Percentiles rank a stretch among this genome's conserved stretches.
These are phyloP conservation scores for Parasteatoda lunata DNA, from an alignment of 2,888 invertebrate species.

Conservation along the genomic window DNA sequence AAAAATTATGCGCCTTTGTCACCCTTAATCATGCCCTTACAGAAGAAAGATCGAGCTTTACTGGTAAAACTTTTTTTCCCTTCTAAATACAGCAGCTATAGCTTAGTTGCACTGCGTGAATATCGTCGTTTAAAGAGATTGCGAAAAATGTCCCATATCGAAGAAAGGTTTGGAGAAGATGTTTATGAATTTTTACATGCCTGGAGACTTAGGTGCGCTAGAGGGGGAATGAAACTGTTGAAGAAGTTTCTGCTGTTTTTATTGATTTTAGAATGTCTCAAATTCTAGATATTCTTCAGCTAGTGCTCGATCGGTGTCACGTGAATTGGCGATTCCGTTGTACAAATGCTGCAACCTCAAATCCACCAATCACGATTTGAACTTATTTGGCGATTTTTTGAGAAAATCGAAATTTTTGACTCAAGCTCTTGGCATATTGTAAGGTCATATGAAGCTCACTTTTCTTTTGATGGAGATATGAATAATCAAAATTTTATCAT, in stretches of 20 bases:
- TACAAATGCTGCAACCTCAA: not conserved
- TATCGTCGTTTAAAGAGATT: not conserved
- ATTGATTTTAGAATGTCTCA: not conserved
- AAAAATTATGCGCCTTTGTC: too few species aligned
- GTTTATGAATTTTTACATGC: not conserved
- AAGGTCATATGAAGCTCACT: not conserved
- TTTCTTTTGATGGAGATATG: not conserved
- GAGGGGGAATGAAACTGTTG: not conserved
- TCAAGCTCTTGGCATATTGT: not conserved
- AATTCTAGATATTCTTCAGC: not conserved
- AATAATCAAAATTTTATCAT: not conserved
- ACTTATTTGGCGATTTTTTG: not conserved
- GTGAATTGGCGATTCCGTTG: not conserved
- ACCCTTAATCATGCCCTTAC: not conserved
- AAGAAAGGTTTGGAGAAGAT: not conserved
- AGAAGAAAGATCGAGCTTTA: not conserved
- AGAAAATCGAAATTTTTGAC: not conserved
- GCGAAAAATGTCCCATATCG: not conserved
- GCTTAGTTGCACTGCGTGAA: not conserved
- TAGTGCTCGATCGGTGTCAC: not conserved
- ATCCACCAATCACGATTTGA: not conserved
- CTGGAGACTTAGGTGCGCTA: not conserved
- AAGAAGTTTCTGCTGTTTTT: not conserved
- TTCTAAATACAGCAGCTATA: not conserved
- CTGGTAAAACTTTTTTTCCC: not conserved